Percentiles rank a stretch among this genome's conserved stretches.
These are phyloP conservation scores for Trachelus tabidus DNA, from an alignment of 2,888 invertebrate species.

Conservation along the genomic window DNA sequence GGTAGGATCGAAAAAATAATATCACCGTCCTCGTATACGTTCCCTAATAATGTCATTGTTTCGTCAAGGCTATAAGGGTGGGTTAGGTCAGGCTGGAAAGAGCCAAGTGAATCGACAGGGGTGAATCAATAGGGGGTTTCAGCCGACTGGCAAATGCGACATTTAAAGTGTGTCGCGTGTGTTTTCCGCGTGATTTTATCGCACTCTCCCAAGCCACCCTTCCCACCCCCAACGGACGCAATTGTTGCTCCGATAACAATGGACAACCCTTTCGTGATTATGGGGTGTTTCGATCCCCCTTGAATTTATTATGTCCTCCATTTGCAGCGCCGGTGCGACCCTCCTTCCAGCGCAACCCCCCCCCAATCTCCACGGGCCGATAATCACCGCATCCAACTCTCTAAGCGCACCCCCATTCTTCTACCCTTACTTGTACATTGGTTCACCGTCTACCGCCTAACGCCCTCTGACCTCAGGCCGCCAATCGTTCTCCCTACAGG, in stretches of 20 bases:
- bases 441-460: background rate
- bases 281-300: background rate
- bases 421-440: background rate
- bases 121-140: background rate
- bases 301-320: background rate
- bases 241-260: background rate
- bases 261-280: conserved; percentile 4
- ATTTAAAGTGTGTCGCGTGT: background rate
- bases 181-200: conserved; percentile 2
- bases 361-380: background rate
- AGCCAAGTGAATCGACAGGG: background rate
- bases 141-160: background rate
- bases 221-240: background rate
- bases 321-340: background rate
- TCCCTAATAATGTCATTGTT: background rate
- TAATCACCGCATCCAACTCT: background rate
- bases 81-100: background rate
- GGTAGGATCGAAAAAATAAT: background rate
- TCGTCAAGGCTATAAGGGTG: background rate
- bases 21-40: background rate
- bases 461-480: background rate
- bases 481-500: background rate
- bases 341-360: background rate
- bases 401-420: background rate
- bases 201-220: background rate